These are phyloP conservation scores for Hippoglossus hippoglossus DNA, from an alignment of 2,797 vertebrate genomes.

Conservation along the genomic window DNA sequence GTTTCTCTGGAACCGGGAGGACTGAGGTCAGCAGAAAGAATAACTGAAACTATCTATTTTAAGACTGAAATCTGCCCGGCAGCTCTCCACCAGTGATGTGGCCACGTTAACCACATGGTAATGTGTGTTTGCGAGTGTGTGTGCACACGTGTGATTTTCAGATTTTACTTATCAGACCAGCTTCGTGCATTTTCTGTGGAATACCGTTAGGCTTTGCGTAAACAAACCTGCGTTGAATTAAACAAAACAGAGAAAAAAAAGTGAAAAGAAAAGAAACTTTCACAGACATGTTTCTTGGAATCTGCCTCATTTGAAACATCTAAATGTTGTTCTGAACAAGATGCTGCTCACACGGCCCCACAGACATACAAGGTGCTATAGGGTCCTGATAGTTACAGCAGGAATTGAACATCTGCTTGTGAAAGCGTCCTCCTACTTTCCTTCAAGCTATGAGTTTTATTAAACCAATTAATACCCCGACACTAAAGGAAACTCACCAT, in stretches of 20 bases:
- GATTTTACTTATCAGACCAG: slow-evolving; percentile 5
- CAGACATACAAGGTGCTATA: slow-evolving; percentile 5
- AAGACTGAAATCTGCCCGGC: slow-evolving; percentile 30
- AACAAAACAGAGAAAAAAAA: slow-evolving; percentile 19
- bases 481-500: slow-evolving; percentile 19
- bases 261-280: slow-evolving; percentile 56
- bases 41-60: slow-evolving; percentile 56
- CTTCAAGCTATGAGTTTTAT: too few relatives aligned
- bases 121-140: neutral
- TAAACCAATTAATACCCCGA: slow-evolving; percentile 3
- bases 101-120: slow-evolving; percentile 32
- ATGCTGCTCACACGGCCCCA: slow-evolving; percentile 30
- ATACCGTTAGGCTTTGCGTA: slow-evolving; percentile 20
- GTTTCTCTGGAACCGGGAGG: slow-evolving; percentile 71
- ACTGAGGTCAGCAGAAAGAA: slow-evolving; percentile 60
- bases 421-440: slow-evolving; percentile 66
- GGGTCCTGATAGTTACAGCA: slow-evolving; percentile 64
- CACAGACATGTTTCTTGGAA: slow-evolving; percentile 63
- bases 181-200: neutral
- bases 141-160: neutral
- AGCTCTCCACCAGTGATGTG: slow-evolving; percentile 17
- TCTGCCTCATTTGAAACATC: slow-evolving; percentile 15
- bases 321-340: slow-evolving; percentile 42
- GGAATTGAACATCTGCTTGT: slow-evolving; percentile 44
- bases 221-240: slow-evolving; percentile 6